These are phyloP conservation scores for Leuctra nigra DNA, from an alignment of 2,888 invertebrate genomes.

Conservation along the genomic window DNA sequence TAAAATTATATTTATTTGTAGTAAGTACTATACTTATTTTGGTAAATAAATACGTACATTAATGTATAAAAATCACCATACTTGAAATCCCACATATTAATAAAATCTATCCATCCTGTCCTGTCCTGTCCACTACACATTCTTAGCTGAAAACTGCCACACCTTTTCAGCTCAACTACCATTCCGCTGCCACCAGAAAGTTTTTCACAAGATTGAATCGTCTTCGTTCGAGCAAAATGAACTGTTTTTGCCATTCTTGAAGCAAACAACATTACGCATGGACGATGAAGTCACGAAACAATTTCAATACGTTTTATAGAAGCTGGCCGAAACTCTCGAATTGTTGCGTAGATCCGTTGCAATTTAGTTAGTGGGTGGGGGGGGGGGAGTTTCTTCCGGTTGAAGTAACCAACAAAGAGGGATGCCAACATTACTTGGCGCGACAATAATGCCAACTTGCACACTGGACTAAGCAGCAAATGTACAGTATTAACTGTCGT, in stretches of 20 bases:
- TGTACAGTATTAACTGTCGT: background rate
- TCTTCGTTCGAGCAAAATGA: no score
- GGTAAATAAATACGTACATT: no score
- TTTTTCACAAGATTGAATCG: background rate
- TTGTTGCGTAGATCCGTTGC: slow-evolving; percentile 17
- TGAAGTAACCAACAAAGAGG: background rate
- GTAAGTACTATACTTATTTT: no score
- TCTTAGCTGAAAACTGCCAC: no score
- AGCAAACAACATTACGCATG: background rate
- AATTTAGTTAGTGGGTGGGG: slow-evolving; percentile 4
- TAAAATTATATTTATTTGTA: no score
- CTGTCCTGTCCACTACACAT: no score
- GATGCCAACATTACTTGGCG: background rate
- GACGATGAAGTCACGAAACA: slow-evolving; percentile 21
- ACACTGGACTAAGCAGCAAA: slow-evolving; percentile 7
- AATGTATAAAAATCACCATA: no score
- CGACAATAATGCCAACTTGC: background rate
- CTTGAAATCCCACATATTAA: no score
- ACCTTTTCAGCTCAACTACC: background rate
- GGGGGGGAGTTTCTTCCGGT: slow-evolving; percentile 7
- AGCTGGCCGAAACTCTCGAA: slow-evolving; percentile 8
- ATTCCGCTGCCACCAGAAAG: background rate
- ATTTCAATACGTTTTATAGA: slow-evolving; percentile 24
- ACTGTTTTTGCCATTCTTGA: background rate
- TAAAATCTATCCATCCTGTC: no score